Percentiles rank a stretch among this genome's conserved stretches.
These are phyloP conservation scores for Brachionus angularis DNA, from an alignment of 1,140 invertebrate genomes.

Conservation along the genomic window DNA sequence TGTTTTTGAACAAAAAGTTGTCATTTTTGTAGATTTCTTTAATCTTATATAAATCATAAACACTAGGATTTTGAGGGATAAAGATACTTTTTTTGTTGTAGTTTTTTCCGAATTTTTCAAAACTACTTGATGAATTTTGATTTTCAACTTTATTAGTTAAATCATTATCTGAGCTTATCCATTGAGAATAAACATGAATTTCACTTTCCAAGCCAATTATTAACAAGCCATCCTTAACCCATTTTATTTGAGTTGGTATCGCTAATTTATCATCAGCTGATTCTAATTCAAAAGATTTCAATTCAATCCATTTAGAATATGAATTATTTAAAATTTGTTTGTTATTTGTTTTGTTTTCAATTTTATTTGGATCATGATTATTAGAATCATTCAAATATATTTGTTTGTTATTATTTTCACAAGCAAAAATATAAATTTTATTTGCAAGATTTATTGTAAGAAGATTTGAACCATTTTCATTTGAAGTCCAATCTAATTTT, in stretches of 20 bases:
- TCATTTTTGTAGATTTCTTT: background rate
- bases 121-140: background rate
- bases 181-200: conserved; percentile 98
- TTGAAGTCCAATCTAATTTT: conserved; percentile 96
- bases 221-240: conserved; percentile 93
- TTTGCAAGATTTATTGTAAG: conserved; percentile 91
- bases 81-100: background rate
- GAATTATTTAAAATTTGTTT: conserved; percentile 46
- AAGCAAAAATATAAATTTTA: conserved; percentile 63
- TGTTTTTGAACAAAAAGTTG: too few relatives aligned
- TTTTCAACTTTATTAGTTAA: background rate
- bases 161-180: conserved; percentile 59
- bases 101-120: background rate
- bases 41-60: conserved; percentile 15
- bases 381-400: background rate
- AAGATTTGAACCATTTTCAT: conserved; percentile 96
- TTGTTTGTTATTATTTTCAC: background rate
- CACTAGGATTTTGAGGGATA: conserved; percentile 44
- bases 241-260: conserved; percentile 93
- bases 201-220: conserved; percentile 99
- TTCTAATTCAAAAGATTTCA: conserved; percentile 80
- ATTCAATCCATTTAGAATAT: conserved; percentile 79
- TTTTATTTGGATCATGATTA: conserved; percentile 35
- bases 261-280: conserved; percentile 92
- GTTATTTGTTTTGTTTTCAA: conserved; percentile 47